Base-by-base conservation (phyloP, 2,113 vertebrate species). In the Poeciliopsis occidentalis region DNA sequence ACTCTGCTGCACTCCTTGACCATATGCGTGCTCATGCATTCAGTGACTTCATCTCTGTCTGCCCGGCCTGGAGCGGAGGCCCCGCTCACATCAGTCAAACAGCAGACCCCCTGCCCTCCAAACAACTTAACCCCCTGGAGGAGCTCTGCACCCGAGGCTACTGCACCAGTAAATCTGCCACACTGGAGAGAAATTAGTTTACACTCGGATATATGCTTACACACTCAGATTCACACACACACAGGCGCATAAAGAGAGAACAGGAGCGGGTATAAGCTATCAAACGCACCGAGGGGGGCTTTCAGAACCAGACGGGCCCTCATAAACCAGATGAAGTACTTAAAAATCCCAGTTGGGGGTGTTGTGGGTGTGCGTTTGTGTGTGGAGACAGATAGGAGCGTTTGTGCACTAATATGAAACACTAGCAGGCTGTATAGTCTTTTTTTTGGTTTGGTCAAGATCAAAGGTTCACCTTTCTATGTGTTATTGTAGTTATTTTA, bases 251-350 rank as follows among this genome's bases (percentile, higher is more conserved):
- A 54, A n/a, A 73, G 63, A 78, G 27, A 11, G 7, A 5, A 69
- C 8, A 61, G 65, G 57, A 62, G 67, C 71, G 47, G 69, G 63
- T 70, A 78, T 73, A 54, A 15, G 85, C 86, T 76, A 88, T 90
- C 83, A 87, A 87, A 86, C 57, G 62, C 85, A 79, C 83, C 68
- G 4, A 81, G 78, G 81, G 88, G 73, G 81, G 84, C 68, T 74
- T 85, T 83, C 67, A 81, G 60, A 73, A 88, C 34, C 89, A 93
- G 87, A 88, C 73, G 62, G 87, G 84, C 60, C 64, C 77, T 87
- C 84, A 90, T 87, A 89, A 89, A 87, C 87, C 89, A 90, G 80
- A 91, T 84, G 85, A 91, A 87, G 82, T 85, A 87, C 82, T 89
- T 89, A 83, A 89, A 89, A 90, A 86, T 88, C 86, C 67, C 88